Conservation (phyloP, 2,797 vertebrate species). For the Paramormyrops hopkinsi region DNA sequence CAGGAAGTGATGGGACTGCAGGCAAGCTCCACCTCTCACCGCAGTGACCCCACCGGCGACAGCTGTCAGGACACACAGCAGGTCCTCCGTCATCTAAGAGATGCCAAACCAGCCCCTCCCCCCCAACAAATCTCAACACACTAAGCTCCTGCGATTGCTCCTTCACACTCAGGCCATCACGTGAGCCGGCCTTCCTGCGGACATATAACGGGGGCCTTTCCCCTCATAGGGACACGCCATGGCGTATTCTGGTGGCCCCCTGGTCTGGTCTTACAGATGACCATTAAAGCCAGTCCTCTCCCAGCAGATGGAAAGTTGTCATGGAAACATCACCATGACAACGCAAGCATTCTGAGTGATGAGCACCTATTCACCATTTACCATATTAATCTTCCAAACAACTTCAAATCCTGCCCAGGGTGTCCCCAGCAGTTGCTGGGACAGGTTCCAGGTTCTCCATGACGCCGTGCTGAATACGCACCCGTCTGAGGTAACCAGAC, state of each 20-base stretch:
- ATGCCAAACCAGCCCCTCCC: background rate
- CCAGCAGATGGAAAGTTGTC: background rate
- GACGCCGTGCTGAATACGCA: background rate
- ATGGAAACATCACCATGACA: background rate
- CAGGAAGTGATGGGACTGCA: background rate
- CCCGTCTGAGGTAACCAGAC: background rate
- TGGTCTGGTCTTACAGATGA: background rate
- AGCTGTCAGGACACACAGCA: background rate
- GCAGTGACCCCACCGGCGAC: background rate
- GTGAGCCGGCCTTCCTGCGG: background rate
- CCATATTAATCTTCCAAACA: background rate
- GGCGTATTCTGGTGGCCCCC: background rate
- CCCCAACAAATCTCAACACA: background rate
- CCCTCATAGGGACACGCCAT: background rate
- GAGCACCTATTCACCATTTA: background rate
- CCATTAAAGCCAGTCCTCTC: background rate
- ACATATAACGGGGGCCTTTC: background rate
- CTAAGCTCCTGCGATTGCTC: background rate
- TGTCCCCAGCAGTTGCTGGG: background rate
- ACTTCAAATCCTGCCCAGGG: background rate
- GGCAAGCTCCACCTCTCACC: background rate
- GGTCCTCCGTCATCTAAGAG: background rate
- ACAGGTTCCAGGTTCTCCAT: background rate
- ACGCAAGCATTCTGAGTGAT: background rate
- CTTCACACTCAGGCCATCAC: background rate